Evolutionary conservation across 2,888 invertebrate genomes (phyloP).

Genomic region (Lithodes maja): DNA sequence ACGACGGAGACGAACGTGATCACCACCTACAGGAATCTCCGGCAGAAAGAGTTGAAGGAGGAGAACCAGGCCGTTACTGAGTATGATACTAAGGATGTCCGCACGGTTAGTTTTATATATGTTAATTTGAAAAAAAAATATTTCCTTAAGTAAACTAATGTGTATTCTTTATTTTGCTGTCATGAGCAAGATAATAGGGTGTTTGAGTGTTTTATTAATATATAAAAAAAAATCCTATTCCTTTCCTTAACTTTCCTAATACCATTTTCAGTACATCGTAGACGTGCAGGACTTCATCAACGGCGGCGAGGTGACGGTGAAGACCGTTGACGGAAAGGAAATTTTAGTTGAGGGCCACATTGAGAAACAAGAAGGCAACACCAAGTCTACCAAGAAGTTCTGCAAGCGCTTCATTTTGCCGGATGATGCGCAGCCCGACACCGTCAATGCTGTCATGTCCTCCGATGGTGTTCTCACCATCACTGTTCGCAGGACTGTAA

Average conservation of each 20-base stretch:
- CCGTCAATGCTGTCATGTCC: constrained; percentile 36
- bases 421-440: neutral
- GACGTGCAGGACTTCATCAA: constrained; percentile 65
- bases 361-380: constrained; percentile 47
- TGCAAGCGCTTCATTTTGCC: constrained; percentile 42
- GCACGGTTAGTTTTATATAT: constrained; percentile 47
- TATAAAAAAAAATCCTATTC: neutral
- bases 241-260: too few relatives aligned
- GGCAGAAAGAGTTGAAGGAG: constrained; percentile 47
- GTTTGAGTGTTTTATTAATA: too few relatives aligned
- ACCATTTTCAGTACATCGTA: constrained; percentile 40
- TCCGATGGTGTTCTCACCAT: constrained; percentile 46
- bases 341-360: constrained; percentile 57
- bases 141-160: neutral
- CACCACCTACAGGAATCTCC: constrained; percentile 52
- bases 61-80: constrained; percentile 54
- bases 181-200: too few relatives aligned
- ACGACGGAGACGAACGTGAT: constrained; percentile 38
- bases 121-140: too few relatives aligned
- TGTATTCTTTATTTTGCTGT: neutral
- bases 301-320: constrained; percentile 57
- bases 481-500: constrained; percentile 8
- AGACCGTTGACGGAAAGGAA: constrained; percentile 51
- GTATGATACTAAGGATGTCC: constrained; percentile 44
- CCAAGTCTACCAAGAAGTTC: constrained; percentile 53